phyloP scores from a whole-genome alignment of 2,888 invertebrate genomes.

The Troilus luridus region DNA sequence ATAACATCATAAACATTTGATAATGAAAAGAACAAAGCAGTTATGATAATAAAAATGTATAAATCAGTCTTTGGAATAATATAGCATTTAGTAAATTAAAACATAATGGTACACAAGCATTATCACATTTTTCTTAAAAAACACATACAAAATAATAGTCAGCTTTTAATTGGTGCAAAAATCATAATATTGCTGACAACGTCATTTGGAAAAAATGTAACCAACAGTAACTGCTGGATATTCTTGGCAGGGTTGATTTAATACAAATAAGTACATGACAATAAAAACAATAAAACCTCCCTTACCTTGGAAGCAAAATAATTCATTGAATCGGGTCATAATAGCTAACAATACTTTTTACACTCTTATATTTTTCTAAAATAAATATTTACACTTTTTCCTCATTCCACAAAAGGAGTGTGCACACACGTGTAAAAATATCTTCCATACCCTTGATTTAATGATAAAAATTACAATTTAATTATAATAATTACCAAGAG shows the following conservation, averaged over 20 bases:
- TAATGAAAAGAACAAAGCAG: slow-evolving; percentile 44
- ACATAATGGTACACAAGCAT: slow-evolving; percentile 44
- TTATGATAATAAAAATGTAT: slow-evolving; percentile 42
- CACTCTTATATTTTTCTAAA: slow-evolving; percentile 53
- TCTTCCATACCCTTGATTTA: slow-evolving; percentile 49
- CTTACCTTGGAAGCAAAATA: background rate
- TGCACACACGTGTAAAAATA: slow-evolving; percentile 56
- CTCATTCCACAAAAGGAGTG: slow-evolving; percentile 27
- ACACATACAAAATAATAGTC: slow-evolving; percentile 2
- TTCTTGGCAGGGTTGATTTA: background rate
- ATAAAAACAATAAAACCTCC: background rate
- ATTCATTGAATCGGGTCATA: slow-evolving; percentile 11
- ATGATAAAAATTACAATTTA: slow-evolving; percentile 43
- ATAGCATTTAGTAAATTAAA: slow-evolving; percentile 46
- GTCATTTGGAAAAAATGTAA: background rate
- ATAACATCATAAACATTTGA: slow-evolving; percentile 43
- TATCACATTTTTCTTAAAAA: slow-evolving; percentile 49
- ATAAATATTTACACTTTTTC: slow-evolving; percentile 57
- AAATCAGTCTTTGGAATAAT: slow-evolving; percentile 57
- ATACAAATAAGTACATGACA: background rate
- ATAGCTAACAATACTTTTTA: slow-evolving; percentile 47
- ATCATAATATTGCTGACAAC: background rate
- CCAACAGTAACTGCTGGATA: background rate
- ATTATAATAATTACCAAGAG: slow-evolving; percentile 22
- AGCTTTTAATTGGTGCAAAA: slow-evolving; percentile 29